Base-by-base conservation (phyloP, 2,113 vertebrate genomes). In the Chaetorhynchus papuensis region DNA sequence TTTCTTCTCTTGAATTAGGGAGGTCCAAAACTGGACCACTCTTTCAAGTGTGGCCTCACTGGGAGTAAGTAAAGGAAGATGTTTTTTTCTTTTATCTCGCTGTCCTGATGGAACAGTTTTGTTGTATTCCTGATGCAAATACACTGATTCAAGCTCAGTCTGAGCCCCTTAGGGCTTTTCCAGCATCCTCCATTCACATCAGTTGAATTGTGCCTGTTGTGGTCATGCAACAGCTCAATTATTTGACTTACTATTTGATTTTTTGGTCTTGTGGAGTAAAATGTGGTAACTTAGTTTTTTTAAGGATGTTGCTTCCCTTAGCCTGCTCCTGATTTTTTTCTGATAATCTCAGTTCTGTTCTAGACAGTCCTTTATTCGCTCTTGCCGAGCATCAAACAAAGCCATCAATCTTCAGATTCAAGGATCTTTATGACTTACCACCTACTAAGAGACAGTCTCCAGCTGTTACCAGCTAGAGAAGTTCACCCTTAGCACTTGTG, bases 401-500 rank as follows among this genome's bases (percentile, higher is more conserved):
- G 9, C 4, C 9, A 3, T 31, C 31, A 41, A 24, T 28, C 37
- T 92, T 77, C 47, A 78, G 7, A 70, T 52, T 68, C 47, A 82
- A 68, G 21, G 17, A 75, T 75, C 18, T 64, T 60, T 47, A 68
- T 35, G 30, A 45, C 14, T 14, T 65, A 4, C 31, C 6, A 30
- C 20, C 14, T 33, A 21, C 9, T 31, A 61, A 47, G 30, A 75
- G 23, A 26, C 11, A 41, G 5, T 44, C 4, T 33, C 35, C 35
- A 61, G 59, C 37, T 39, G 17, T 37, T 50, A 37, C 18, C 56
- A 63, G 22, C 10, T 37, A 28, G 7, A 84, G 42, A 70, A 83
- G 4, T 39, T 20, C 27, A 60, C 27, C 27, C 37, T 54, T 24
- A 54, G 7, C 7, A 41, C 21, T 37, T 59, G 20, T 0, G 0